Evolutionary conservation across 2,888 invertebrate genomes (phyloP), one percentile per base, ranked within the genome.

Genomic region (Synanthedon tipuliformis): DNA sequence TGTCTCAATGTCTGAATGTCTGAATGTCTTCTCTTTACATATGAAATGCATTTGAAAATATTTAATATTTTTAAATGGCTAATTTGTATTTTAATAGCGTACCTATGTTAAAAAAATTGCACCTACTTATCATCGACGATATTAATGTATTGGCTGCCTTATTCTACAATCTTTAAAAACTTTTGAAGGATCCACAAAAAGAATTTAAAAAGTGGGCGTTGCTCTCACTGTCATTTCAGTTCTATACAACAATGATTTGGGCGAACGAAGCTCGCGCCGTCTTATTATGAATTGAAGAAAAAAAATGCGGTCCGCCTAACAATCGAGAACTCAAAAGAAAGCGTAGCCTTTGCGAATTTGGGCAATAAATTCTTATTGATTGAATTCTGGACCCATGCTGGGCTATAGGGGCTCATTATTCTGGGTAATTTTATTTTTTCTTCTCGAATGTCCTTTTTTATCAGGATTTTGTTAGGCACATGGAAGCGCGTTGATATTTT

Each of bases 351-450:
- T 74, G 85, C 86, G 75, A 86, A 87, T 85, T 74, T 78, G 75
- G 81, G 77, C 79, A 86, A 87, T 86, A 87, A 85, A 87, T 84
- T 84, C 71, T 73, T 78, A 75, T 85, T 85, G 85, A 86, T 86
- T 78, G 81, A 81, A 82, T 81, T 83, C 81, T 68, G 85, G 85
- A 82, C 82, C 77, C 86, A 81, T 78, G 87, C 87, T 83, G 85
- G 41, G 83, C 71, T 69, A 88, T 87, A 82, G 76, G 88, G 88
- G 87, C 79, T 82, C 81, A 87, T 88, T 88, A 87, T 61, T 64
- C 61, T 57, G 69, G 61, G 78, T 79, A 75, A 81, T 82, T 81
- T 81, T 63, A 50, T 15, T 16, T 18, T 49, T 49, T 49, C 7
- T 11, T 11, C 13, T 48, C 51, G 40, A 51, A 41, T 41, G 50